phyloP scores from a whole-genome alignment of 2,113 vertebrate species.

The Apaloderma vittatum region DNA sequence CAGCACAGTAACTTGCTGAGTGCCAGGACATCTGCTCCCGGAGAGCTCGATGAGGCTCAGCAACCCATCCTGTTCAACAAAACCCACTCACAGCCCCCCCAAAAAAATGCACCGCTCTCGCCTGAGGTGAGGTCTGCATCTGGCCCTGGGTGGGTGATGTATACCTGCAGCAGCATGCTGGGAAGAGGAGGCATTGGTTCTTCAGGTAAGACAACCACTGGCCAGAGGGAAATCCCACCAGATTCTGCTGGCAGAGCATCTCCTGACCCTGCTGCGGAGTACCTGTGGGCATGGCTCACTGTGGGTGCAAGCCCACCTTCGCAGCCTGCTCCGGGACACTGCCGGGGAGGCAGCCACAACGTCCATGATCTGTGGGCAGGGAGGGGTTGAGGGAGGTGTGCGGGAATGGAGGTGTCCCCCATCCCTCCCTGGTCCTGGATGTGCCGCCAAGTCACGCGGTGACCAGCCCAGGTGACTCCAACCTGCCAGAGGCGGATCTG shows the following conservation, averaged over 20 bases:
- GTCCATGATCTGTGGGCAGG: not conserved
- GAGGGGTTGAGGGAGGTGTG: rapidly evolving
- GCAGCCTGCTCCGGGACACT: not conserved
- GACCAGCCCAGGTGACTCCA: not conserved
- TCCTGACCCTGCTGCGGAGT: rapidly evolving
- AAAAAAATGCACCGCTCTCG: not conserved
- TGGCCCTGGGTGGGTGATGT: rapidly evolving
- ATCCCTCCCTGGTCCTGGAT: not conserved
- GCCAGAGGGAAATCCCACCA: not conserved
- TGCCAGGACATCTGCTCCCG: not conserved
- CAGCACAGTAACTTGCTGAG: not conserved
- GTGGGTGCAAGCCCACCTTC: not conserved
- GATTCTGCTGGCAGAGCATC: not conserved
- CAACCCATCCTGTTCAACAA: not conserved
- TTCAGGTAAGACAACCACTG: rapidly evolving
- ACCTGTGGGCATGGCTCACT: rapidly evolving
- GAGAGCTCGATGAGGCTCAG: not conserved
- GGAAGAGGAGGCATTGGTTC: not conserved
- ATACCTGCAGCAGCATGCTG: not conserved
- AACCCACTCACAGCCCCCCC: not conserved
- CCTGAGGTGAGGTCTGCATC: rapidly evolving
- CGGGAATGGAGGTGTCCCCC: not conserved
- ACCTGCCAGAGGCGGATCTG: not conserved
- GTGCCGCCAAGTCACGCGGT: not conserved
- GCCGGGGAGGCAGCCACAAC: not conserved